phyloP scores from a whole-genome alignment of 2,113 vertebrate species.

The Columbina picui region DNA sequence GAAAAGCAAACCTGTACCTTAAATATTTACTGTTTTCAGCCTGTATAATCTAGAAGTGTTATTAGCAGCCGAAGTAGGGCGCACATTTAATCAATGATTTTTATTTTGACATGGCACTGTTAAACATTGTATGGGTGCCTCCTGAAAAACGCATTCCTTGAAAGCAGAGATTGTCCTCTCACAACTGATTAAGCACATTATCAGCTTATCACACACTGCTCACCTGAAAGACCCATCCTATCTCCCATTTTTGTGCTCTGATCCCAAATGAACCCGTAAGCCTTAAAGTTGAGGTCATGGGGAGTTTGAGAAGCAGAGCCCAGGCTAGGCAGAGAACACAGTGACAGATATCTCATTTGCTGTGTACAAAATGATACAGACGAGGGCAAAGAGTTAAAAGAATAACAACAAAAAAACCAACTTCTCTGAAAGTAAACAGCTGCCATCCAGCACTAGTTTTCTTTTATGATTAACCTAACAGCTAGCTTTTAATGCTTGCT shows the following conservation, averaged over 20 bases:
- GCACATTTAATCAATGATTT: background rate
- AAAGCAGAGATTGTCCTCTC: background rate
- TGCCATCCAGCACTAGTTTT: background rate
- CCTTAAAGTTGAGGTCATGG: background rate
- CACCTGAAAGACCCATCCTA: background rate
- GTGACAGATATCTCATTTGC: accelerated
- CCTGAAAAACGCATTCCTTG: background rate
- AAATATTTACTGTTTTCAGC: conserved; percentile 53
- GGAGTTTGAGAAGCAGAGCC: background rate
- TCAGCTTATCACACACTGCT: background rate
- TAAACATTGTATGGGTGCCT: background rate
- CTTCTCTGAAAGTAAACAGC: background rate
- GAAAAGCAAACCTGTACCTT: conserved; percentile 53
- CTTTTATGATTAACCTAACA: background rate
- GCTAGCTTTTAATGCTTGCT: background rate
- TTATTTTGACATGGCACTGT: background rate
- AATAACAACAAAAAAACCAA: background rate
- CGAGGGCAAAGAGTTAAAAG: background rate
- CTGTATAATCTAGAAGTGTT: background rate
- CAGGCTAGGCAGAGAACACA: background rate
- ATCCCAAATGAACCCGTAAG: background rate
- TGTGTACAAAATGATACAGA: background rate
- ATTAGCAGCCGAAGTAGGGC: background rate
- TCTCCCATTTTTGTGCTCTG: background rate
- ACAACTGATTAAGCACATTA: background rate